Base-by-base conservation (phyloP, 2,888 invertebrate species). In the Tortrix viridana region DNA sequence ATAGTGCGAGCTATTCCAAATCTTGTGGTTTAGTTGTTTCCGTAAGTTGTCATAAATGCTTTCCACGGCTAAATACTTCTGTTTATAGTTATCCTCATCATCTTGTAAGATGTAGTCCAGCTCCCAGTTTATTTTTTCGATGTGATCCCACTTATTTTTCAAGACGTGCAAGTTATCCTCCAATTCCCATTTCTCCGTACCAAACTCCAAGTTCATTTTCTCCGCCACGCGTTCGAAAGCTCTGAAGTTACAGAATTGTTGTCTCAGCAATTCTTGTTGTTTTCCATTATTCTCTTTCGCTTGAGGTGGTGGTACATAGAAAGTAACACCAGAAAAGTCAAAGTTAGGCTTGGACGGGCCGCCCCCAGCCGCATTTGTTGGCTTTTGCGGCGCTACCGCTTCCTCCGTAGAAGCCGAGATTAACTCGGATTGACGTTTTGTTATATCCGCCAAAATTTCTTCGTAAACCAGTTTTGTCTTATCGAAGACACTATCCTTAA, bases 151-250 rank as follows among this genome's bases (percentile, higher is more conserved):
- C 7, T 62, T 57, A 3, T 16, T 20, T 46, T 57, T 62, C 14
- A 57, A 37, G 37, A 57, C 46, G 12, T n/a, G 20, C 16, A 63
- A 20, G 14, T 53, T 32, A 43, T 63, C 57, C 58, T 63, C 57
- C 18, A 63, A 18, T 18, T 63, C 63, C 62, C 57, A 62, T 38
- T 53, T 57, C 5, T 57, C 57, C 1, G 2, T 47, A n/a, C n/a
- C 22, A 1, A 47, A 3, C 14, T 47, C 22, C 3, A 22, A 47
- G 7, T 23, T 7, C 5, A 23, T 23, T 23, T 23, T 23, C 23
- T 23, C 23, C 47, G 2, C 14, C 4, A 22, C 18, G 5, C 18
- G 1, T n/a, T 43, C 43, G 16, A 18, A 3, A 2, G 43, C 43
- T 16, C n/a, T 43, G 43, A 43, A 43, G 16, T 43, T 43, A n/a